phyloP scores from a whole-genome alignment of 2,888 invertebrate species.

The Agrotis ipsilon region DNA sequence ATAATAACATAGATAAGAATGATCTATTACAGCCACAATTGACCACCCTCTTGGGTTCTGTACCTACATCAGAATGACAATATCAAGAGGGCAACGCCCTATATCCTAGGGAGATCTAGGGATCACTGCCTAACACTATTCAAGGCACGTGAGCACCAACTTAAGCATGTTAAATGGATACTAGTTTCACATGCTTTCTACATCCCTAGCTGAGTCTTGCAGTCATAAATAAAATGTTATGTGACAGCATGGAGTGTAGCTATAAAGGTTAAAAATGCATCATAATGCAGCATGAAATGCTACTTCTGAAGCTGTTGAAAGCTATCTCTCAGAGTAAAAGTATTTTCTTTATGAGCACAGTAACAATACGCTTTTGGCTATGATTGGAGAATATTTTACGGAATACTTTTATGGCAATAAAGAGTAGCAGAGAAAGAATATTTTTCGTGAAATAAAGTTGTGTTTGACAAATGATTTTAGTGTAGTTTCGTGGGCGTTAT shows the following conservation, averaged over 20 bases:
- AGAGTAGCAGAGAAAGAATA: not conserved
- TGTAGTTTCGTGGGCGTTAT: not conserved
- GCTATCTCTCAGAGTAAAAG: conserved; percentile 42
- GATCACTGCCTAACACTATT: conserved; percentile 16
- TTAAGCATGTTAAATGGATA: conserved; percentile 27
- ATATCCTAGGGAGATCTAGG: not conserved
- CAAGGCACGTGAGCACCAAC: conserved; percentile 27
- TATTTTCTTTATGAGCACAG: conserved; percentile 47
- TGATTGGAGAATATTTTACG: conserved; percentile 45
- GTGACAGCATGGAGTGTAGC: conserved; percentile 38
- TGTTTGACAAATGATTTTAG: conserved; percentile 6
- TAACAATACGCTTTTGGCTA: conserved; percentile 45
- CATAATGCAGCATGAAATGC: conserved; percentile 42
- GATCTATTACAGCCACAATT: not conserved
- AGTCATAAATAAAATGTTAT: conserved; percentile 61
- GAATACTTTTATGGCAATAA: conserved; percentile 28
- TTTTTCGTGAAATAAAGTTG: conserved; percentile 15
- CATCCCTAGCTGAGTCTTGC: conserved; percentile 28
- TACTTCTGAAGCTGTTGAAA: conserved; percentile 36
- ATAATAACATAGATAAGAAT: no score
- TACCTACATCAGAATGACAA: conserved; percentile 3
- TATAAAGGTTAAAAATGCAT: conserved; percentile 61
- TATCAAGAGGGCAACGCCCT: not conserved
- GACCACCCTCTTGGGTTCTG: not conserved
- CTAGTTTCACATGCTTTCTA: conserved; percentile 35